Conservation (phyloP, 2,888 invertebrate genomes). For the Apamea anceps region DNA sequence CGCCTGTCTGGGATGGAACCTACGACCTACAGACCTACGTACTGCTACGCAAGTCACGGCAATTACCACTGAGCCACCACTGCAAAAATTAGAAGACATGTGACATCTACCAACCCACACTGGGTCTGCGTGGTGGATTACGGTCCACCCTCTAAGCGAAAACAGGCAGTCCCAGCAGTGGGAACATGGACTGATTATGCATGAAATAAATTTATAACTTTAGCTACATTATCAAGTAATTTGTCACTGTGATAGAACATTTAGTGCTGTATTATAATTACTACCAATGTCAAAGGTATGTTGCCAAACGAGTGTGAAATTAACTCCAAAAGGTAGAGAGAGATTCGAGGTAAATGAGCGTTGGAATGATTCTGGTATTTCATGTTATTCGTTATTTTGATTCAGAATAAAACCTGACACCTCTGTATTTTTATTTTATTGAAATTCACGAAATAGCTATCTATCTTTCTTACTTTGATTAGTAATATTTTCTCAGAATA, state of each 20-base stretch:
- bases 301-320: background rate
- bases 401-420: background rate
- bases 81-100: background rate
- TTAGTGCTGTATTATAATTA: background rate
- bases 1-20: background rate
- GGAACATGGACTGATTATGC: background rate
- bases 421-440: constrained; percentile 4
- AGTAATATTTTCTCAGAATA: constrained; percentile 39
- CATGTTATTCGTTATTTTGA: background rate
- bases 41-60: background rate
- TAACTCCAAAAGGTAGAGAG: background rate
- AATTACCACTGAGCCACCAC: background rate
- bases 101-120: background rate
- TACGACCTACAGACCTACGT: background rate
- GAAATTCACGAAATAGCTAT: constrained; percentile 17
- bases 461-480: constrained; percentile 35
- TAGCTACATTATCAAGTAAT: background rate
- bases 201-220: background rate
- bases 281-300: background rate
- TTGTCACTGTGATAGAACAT: background rate
- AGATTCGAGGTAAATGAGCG: background rate
- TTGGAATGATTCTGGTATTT: constrained; percentile 3
- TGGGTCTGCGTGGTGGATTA: background rate
- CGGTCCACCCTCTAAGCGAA: background rate
- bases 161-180: background rate